phyloP scores from a whole-genome alignment of 2,797 vertebrate species.

The Acropternis orthonyx region DNA sequence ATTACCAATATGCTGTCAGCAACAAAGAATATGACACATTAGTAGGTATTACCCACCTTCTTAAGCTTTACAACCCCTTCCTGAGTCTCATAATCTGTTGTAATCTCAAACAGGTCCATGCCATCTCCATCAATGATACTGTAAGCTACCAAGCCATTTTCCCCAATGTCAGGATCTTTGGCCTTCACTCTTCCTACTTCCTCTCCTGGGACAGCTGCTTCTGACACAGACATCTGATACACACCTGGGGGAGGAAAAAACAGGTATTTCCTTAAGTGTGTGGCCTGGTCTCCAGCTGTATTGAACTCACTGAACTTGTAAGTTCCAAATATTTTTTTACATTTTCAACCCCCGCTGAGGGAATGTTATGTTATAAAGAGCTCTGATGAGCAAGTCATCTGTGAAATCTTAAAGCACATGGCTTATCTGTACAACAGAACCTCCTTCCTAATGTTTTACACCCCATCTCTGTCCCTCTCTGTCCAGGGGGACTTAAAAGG shows the following conservation, averaged over 20 bases:
- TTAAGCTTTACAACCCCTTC: conserved; percentile 95
- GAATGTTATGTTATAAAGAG: not conserved
- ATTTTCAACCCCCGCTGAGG: not conserved
- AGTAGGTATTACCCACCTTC: conserved; percentile 81
- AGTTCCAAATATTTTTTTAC: not conserved
- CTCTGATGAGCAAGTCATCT: not conserved
- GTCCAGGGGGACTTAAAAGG: not conserved
- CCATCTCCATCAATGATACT: conserved; percentile 91
- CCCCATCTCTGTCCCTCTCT: not conserved
- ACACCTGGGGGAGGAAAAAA: conserved; percentile 77
- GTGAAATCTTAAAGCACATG: not conserved
- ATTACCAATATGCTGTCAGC: conserved; percentile 13
- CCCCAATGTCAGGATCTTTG: conserved; percentile 92
- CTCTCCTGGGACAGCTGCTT: conserved; percentile 86
- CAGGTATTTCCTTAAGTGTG: not conserved
- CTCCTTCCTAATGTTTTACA: not conserved
- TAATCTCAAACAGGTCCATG: conserved; percentile 87
- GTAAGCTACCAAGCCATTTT: conserved; percentile 93
- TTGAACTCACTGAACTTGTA: not conserved
- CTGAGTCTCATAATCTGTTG: conserved; percentile 91
- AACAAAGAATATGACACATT: not conserved
- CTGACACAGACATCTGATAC: conserved; percentile 88
- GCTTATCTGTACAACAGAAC: not conserved
- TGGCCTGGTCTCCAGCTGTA: not conserved
- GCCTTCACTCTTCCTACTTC: conserved; percentile 90